phyloP scores from a whole-genome alignment of 2,888 invertebrate species.

The Andrena bicolor region DNA sequence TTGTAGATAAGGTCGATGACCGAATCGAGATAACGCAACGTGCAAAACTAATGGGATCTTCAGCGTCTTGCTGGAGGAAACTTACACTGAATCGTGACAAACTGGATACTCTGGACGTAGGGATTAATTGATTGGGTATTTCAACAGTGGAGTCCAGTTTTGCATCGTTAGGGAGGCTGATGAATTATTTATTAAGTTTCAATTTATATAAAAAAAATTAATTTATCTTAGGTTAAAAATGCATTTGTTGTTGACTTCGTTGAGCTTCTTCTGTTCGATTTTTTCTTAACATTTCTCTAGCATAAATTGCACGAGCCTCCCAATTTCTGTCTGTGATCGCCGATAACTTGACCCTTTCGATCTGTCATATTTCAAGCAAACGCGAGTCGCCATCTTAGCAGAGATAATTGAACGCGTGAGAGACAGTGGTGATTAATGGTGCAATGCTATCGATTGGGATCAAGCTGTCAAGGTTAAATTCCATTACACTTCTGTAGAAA shows the following conservation, averaged over 20 bases:
- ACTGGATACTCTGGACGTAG: slow-evolving; percentile 34
- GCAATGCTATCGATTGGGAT: slow-evolving; percentile 38
- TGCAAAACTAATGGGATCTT: slow-evolving; percentile 18
- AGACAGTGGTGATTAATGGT: slow-evolving; percentile 32
- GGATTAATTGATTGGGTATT: slow-evolving; percentile 46
- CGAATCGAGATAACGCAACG: slow-evolving; percentile 38
- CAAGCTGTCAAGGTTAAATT: slow-evolving; percentile 60
- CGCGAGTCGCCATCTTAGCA: neutral
- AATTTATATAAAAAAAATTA: too few species aligned
- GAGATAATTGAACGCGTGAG: slow-evolving; percentile 6
- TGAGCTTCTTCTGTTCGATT: neutral
- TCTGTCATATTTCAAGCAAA: neutral
- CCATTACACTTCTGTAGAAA: slow-evolving; percentile 35
- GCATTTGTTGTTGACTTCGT: too few species aligned
- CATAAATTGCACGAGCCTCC: neutral
- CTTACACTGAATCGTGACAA: slow-evolving; percentile 15
- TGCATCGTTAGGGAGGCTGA: neutral
- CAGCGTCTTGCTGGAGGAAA: neutral
- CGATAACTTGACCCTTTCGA: neutral
- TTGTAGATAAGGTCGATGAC: slow-evolving; percentile 53
- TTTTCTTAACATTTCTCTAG: neutral
- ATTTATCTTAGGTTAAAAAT: too few species aligned
- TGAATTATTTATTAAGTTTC: neutral
- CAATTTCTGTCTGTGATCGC: neutral
- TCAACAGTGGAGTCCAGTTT: neutral